phyloP scores from a whole-genome alignment of 2,888 invertebrate genomes.

The Ennomos quercinarius region DNA sequence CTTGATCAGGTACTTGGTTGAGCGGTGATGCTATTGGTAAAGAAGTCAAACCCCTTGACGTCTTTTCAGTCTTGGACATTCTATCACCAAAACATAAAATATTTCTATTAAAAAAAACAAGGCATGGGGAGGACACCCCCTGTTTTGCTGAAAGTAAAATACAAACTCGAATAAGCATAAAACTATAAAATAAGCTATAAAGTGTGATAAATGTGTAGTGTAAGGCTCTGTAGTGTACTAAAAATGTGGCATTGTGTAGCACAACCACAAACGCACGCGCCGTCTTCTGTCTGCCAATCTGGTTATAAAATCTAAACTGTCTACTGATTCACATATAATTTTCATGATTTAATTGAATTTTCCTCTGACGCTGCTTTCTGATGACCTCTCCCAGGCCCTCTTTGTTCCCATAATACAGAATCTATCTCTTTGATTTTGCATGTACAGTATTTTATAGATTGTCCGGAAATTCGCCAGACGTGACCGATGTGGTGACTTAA shows the following conservation, averaged over 20 bases:
- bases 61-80: not conserved
- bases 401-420: constrained; percentile 16
- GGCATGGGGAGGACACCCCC: no score
- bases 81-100: no score
- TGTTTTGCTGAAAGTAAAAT: no score
- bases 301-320: not conserved
- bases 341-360: constrained; percentile 18
- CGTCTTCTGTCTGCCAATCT: not conserved
- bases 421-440: constrained; percentile 25
- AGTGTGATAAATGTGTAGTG: no score
- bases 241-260: no score
- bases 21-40: constrained; percentile 14
- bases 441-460: constrained; percentile 1
- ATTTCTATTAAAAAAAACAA: no score
- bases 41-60: constrained; percentile 19
- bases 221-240: no score
- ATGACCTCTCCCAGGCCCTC: constrained; percentile 28
- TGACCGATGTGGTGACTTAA: not conserved
- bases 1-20: constrained; percentile 21
- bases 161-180: no score
- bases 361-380: constrained; percentile 16
- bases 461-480: constrained; percentile 7
- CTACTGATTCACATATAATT: constrained; percentile 6
- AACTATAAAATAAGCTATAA: no score
- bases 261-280: no score